Percentiles rank a stretch among this genome's conserved stretches.
Evolutionary conservation across 2,888 invertebrate genomes (phyloP).

Genomic region (Erannis defoliaria): DNA sequence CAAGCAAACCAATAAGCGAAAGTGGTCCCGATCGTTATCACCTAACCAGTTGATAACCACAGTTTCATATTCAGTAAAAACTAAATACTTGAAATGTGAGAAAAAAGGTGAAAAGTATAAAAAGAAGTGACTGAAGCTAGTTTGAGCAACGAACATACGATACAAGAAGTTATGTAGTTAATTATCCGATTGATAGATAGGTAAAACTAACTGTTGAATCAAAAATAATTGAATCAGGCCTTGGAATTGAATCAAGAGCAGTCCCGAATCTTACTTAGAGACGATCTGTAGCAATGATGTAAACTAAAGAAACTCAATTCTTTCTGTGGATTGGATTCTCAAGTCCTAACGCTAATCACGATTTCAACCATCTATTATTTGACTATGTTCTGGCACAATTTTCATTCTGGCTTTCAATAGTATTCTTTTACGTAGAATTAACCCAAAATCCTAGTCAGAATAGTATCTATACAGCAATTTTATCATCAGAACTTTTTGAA

Average conservation of each 20-base stretch:
- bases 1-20: slow-evolving; percentile 49
- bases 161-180: slow-evolving; percentile 17
- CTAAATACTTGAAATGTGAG: slow-evolving; percentile 15
- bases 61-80: slow-evolving; percentile 31
- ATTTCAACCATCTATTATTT: no score
- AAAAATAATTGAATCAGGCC: neutral
- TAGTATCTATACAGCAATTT: no score
- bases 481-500: no score
- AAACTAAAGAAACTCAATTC: no score
- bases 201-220: neutral
- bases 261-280: no score
- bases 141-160: slow-evolving; percentile 6
- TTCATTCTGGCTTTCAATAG: no score
- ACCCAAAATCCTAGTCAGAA: no score
- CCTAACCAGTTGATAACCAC: slow-evolving; percentile 48
- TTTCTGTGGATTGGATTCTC: no score
- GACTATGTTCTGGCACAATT: no score
- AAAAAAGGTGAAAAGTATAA: slow-evolving; percentile 11
- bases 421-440: no score
- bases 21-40: slow-evolving; percentile 51
- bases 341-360: no score
- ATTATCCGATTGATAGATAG: neutral
- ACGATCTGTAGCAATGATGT: no score
- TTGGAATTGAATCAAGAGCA: neutral
- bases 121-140: slow-evolving; percentile 14